Evolutionary conservation across 1,140 invertebrate species (phyloP).

Genomic region (Listronotus bonariensis): DNA sequence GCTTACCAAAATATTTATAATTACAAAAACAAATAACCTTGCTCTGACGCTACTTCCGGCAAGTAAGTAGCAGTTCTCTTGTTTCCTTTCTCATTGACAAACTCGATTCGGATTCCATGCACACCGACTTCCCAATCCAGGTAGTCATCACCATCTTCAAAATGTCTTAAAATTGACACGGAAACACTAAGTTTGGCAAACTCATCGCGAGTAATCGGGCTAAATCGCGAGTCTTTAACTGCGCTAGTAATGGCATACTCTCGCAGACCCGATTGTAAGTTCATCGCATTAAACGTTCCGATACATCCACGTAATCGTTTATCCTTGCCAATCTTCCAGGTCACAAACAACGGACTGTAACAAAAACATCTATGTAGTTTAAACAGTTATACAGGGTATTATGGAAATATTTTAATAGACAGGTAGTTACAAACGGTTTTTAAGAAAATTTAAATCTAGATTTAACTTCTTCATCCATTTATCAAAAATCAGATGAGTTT

Average conservation of each 20-base stretch:
- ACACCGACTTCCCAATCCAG: constrained; percentile 97
- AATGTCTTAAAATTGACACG: constrained; percentile 92
- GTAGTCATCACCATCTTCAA: constrained; percentile 94
- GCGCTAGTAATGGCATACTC: constrained; percentile 98
- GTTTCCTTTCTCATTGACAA: constrained; percentile 91
- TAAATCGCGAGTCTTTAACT: constrained; percentile 95
- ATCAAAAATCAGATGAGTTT: too few species aligned
- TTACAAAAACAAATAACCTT: constrained; percentile 69
- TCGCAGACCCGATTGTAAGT: constrained; percentile 87
- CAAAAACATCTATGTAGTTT: constrained; percentile 41
- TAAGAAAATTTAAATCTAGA: too few species aligned
- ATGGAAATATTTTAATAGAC: too few species aligned
- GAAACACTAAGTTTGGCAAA: constrained; percentile 90
- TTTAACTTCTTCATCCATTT: too few species aligned
- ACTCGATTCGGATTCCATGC: constrained; percentile 98
- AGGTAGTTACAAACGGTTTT: too few species aligned
- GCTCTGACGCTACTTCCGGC: constrained; percentile 95
- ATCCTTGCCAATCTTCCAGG: constrained; percentile 96
- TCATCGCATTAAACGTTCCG: constrained; percentile 94
- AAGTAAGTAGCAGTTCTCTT: constrained; percentile 97
- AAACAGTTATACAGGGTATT: too few species aligned
- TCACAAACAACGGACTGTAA: constrained; percentile 96
- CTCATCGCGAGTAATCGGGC: constrained; percentile 93
- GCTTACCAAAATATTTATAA: too few species aligned
- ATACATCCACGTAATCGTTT: constrained; percentile 90